These are phyloP conservation scores for Poeciliopsis retropinna DNA, from an alignment of 2,113 vertebrate species.

Conservation along the genomic window DNA sequence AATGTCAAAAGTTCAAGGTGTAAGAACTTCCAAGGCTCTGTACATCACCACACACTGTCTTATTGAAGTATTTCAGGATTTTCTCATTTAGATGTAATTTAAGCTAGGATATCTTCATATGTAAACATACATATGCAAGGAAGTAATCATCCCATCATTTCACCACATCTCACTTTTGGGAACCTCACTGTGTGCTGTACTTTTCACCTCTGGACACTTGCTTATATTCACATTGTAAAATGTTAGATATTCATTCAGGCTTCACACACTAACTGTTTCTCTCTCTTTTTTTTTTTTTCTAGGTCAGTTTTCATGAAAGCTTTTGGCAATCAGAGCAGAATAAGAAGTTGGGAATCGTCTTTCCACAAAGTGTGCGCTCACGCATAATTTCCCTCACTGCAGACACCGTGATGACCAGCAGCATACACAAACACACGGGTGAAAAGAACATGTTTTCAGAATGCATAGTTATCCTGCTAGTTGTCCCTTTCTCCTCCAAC, in stretches of 20 bases:
- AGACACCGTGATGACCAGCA: slow-evolving; percentile 48
- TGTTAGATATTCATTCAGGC: not conserved
- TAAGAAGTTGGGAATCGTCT: slow-evolving; percentile 24
- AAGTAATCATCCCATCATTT: not conserved
- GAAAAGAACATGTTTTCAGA: slow-evolving; percentile 22
- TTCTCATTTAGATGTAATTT: not conserved
- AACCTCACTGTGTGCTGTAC: slow-evolving; percentile 48
- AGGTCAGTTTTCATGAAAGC: slow-evolving; percentile 70
- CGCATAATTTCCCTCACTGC: slow-evolving; percentile 32
- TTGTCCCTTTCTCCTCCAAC: not conserved
- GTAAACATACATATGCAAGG: not conserved
- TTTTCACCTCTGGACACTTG: slow-evolving; percentile 58
- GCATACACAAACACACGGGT: slow-evolving; percentile 23
- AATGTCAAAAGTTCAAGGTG: not conserved
- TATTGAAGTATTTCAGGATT: not conserved
- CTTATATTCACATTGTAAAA: slow-evolving; percentile 40
- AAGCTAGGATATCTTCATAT: not conserved
- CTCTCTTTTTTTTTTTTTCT: not conserved
- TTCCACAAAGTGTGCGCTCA: slow-evolving; percentile 23
- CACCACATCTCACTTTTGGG: slow-evolving; percentile 32
- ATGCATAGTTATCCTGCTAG: slow-evolving; percentile 6
- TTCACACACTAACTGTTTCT: not conserved
- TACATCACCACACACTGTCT: not conserved
- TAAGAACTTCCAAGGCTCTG: not conserved
- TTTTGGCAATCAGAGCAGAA: slow-evolving; percentile 2